These are phyloP conservation scores for Callyntrura guangdongensis DNA, from an alignment of 2,888 invertebrate species.

Conservation along the genomic window DNA sequence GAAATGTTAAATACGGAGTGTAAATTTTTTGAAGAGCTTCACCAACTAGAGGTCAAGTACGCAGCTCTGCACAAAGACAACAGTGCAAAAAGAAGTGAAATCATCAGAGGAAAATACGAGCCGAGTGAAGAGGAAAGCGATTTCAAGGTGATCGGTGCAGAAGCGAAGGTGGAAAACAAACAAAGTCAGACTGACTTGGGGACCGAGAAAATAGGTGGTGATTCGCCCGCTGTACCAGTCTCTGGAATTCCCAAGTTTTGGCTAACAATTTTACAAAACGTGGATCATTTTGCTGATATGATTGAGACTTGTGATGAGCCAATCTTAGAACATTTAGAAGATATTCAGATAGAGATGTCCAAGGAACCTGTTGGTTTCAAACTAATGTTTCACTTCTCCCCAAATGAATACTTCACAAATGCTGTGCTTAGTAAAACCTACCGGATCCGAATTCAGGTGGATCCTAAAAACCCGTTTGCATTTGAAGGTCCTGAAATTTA, in stretches of 20 bases:
- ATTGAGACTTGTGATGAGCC: not conserved
- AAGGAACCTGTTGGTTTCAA: not conserved
- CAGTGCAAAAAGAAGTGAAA: constrained; percentile 88
- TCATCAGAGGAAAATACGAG: constrained; percentile 90
- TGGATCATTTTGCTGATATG: constrained; percentile 89
- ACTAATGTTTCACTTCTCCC: constrained; percentile 96
- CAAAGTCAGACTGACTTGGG: not conserved
- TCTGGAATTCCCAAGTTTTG: constrained; percentile 94
- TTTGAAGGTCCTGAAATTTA: constrained; percentile 98
- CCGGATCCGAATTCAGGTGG: constrained; percentile 95
- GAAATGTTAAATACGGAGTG: constrained; percentile 81
- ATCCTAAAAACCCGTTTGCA: constrained; percentile 93
- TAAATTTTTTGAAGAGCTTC: constrained; percentile 97
- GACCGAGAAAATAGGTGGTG: not conserved
- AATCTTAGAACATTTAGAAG: not conserved
- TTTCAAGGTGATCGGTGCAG: constrained; percentile 85
- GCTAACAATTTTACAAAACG: constrained; percentile 97
- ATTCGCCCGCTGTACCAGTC: not conserved
- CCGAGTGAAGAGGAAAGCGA: constrained; percentile 96
- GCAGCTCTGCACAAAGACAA: constrained; percentile 91
- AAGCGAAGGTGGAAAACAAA: not conserved
- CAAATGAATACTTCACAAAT: constrained; percentile 97
- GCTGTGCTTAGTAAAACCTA: constrained; percentile 88
- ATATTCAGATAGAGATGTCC: not conserved
- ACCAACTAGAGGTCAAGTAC: constrained; percentile 96